These are phyloP conservation scores for Hemichromis elongatus DNA, from an alignment of 2,113 vertebrate species.

Conservation along the genomic window DNA sequence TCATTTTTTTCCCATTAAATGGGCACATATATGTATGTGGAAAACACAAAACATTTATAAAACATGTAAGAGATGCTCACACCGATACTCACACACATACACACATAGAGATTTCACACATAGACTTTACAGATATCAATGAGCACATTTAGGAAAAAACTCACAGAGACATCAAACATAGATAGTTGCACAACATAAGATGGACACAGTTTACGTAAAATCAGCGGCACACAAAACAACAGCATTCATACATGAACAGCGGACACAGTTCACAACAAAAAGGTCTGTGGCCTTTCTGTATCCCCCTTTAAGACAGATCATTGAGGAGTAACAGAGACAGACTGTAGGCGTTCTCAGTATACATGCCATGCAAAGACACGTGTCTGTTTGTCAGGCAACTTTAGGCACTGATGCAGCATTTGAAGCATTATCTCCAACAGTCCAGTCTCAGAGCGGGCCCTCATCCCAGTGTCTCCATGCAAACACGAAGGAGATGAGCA, in stretches of 20 bases:
- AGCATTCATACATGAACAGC: slow-evolving; percentile 64
- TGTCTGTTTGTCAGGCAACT: slow-evolving; percentile 17
- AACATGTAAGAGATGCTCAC: slow-evolving; percentile 5
- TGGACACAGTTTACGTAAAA: slow-evolving; percentile 23
- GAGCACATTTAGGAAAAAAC: slow-evolving; percentile 5
- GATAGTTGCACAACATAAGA: neutral
- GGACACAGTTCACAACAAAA: slow-evolving; percentile 52
- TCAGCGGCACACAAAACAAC: slow-evolving; percentile 46
- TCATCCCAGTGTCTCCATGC: slow-evolving; percentile 51
- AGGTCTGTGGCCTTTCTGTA: slow-evolving; percentile 43
- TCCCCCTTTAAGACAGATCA: neutral
- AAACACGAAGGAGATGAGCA: slow-evolving; percentile 40
- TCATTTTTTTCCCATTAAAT: neutral
- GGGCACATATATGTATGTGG: slow-evolving; percentile 15
- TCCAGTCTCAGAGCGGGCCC: slow-evolving; percentile 2
- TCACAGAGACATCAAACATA: slow-evolving; percentile 5
- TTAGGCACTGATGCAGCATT: slow-evolving; percentile 13
- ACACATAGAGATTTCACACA: slow-evolving; percentile 22
- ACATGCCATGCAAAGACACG: slow-evolving; percentile 56
- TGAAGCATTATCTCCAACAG: slow-evolving; percentile 39
- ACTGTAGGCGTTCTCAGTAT: slow-evolving; percentile 21
- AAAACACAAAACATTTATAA: slow-evolving; percentile 23
- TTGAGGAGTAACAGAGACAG: slow-evolving; percentile 25
- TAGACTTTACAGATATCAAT: slow-evolving; percentile 7
- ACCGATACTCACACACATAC: neutral